Evolutionary conservation across 2,888 invertebrate genomes (phyloP).

Genomic region (Leucoptera coffeella): DNA sequence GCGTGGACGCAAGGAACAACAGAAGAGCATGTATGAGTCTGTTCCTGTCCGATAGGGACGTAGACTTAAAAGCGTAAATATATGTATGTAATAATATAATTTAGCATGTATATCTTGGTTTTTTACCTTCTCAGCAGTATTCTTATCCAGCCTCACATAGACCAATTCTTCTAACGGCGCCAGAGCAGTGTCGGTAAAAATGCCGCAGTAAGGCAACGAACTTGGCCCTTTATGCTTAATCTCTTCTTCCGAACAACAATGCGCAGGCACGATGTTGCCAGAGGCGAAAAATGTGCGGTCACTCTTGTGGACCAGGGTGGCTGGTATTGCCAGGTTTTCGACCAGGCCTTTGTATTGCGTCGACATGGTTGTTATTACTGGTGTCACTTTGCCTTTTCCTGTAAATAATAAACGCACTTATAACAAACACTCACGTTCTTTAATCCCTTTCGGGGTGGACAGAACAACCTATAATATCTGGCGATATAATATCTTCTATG

Average conservation of each 20-base stretch:
- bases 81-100: no score
- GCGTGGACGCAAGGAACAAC: no score
- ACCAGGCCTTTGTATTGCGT: conserved; percentile 36
- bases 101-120: not conserved
- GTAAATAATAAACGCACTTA: no score
- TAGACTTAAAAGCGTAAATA: no score
- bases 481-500: no score
- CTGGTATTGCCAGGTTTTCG: conserved; percentile 26
- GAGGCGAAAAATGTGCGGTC: conserved; percentile 22
- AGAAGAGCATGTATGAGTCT: no score
- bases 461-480: no score
- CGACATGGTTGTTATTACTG: no score
- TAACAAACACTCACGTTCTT: no score
- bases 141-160: conserved; percentile 30
- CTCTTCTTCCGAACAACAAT: conserved; percentile 26
- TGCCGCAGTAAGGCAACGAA: conserved; percentile 34
- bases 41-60: no score
- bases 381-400: no score
- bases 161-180: conserved; percentile 33
- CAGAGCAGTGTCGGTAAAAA: conserved; percentile 27
- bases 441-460: no score
- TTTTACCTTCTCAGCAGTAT: conserved; percentile 29
- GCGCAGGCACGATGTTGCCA: conserved; percentile 26
- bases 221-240: conserved; percentile 9
- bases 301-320: conserved; percentile 21